Evolutionary conservation across 1,140 invertebrate species (phyloP).

Genomic region (Lordiphosa mommai): DNA sequence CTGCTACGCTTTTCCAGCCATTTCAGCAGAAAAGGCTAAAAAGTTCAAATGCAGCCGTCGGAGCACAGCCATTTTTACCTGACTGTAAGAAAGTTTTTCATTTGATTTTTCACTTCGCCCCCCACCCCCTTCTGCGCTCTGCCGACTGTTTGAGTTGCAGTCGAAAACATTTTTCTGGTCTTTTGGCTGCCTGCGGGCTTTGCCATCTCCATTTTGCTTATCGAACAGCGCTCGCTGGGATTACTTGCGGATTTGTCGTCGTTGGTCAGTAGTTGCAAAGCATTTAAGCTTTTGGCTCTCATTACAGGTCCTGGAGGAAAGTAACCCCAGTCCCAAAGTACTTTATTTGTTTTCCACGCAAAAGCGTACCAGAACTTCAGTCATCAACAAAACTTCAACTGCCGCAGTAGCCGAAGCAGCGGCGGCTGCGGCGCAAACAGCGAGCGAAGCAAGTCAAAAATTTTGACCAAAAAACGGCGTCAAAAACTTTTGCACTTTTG

Average conservation of each 20-base stretch:
- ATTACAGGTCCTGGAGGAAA: conserved; percentile 27
- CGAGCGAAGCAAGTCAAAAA: conserved; percentile 54
- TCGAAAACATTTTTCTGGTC: conserved; percentile 73
- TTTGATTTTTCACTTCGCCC: conserved; percentile 63
- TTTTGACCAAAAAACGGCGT: conserved; percentile 71
- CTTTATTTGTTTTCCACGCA: conserved; percentile 73
- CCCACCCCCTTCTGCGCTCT: not conserved
- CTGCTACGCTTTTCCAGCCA: conserved; percentile 50
- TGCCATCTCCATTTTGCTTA: conserved; percentile 31
- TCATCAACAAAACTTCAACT: conserved; percentile 77
- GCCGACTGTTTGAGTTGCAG: conserved; percentile 35
- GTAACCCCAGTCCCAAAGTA: conserved; percentile 19
- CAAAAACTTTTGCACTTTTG: conserved; percentile 75
- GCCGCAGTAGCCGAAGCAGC: conserved; percentile 31
- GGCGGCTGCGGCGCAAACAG: not conserved
- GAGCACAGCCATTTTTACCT: conserved; percentile 70
- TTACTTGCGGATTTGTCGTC: conserved; percentile 72
- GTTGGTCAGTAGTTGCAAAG: conserved; percentile 48
- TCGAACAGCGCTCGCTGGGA: conserved; percentile 60
- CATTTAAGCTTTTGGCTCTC: conserved; percentile 34
- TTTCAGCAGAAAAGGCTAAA: conserved; percentile 74
- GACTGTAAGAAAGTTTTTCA: conserved; percentile 76
- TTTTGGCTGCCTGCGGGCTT: conserved; percentile 61
- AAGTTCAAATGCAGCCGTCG: conserved; percentile 68
- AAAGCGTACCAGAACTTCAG: conserved; percentile 56